phyloP scores from a whole-genome alignment of 2,113 vertebrate genomes.

The Heptranchias perlo region DNA sequence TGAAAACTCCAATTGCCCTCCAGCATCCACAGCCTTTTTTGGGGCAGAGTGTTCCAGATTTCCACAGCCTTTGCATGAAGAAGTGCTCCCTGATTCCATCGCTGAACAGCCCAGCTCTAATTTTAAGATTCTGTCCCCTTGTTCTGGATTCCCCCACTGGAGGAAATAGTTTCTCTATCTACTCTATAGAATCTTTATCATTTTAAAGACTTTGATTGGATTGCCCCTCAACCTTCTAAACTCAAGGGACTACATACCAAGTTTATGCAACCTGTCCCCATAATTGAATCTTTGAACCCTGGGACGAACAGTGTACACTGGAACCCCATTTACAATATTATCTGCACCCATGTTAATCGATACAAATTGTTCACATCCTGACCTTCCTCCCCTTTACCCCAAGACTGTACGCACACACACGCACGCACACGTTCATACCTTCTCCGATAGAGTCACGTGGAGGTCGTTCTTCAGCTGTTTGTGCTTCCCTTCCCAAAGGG shows the following conservation, averaged over 20 bases:
- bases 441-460: slow-evolving; percentile 55
- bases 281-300: too few species aligned
- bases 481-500: slow-evolving; percentile 54
- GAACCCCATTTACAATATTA: background rate
- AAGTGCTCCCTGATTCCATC: too few species aligned
- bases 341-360: too few species aligned
- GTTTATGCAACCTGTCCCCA: background rate
- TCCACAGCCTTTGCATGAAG: too few species aligned
- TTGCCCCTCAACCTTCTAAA: background rate
- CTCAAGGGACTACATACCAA: background rate
- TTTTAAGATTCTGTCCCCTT: too few species aligned
- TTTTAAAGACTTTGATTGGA: background rate
- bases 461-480: slow-evolving; percentile 64
- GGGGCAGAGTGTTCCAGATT: too few species aligned
- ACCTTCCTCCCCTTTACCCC: background rate
- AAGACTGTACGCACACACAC: background rate
- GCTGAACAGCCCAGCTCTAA: too few species aligned
- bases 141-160: background rate
- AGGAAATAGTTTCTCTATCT: background rate
- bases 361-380: background rate
- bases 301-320: too few species aligned
- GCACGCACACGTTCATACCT: background rate
- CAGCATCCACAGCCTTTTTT: background rate
- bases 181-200: background rate
- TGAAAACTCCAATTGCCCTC: too few species aligned